Conservation (phyloP, 2,113 vertebrate genomes). For the Phalacrocorax brasilianus region DNA sequence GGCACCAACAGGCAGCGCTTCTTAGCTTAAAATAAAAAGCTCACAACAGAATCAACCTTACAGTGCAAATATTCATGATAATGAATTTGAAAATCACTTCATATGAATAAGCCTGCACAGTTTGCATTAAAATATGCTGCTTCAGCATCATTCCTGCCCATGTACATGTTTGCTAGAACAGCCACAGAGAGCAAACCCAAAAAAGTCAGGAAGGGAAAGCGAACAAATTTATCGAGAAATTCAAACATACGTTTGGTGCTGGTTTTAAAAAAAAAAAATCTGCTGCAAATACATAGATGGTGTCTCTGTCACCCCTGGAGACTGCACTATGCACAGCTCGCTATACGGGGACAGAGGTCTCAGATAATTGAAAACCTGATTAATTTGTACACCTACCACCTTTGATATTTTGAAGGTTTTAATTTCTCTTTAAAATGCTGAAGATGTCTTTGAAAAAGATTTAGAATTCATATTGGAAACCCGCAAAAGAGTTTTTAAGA, state of each 20-base stretch:
- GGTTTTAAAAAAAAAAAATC: neutral
- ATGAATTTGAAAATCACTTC: slow-evolving; percentile 54
- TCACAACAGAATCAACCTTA: slow-evolving; percentile 40
- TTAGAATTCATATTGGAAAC: neutral
- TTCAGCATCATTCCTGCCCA: slow-evolving; percentile 52
- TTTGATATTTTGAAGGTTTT: neutral
- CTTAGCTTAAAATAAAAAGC: slow-evolving; percentile 34
- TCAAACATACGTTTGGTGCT: slow-evolving; percentile 33
- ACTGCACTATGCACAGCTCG: neutral
- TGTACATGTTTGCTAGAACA: slow-evolving; percentile 32
- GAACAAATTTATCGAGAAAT: slow-evolving; percentile 51
- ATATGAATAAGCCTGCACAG: slow-evolving; percentile 16
- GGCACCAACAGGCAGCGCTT: neutral
- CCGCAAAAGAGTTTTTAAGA: slow-evolving; percentile 45
- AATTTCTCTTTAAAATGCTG: slow-evolving; percentile 2
- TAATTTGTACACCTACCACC: neutral
- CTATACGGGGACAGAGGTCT: neutral
- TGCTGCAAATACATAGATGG: neutral
- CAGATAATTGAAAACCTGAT: slow-evolving; percentile 30
- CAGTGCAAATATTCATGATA: slow-evolving; percentile 47
- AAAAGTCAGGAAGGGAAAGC: slow-evolving; percentile 39
- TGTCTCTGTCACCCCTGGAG: neutral
- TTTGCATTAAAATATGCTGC: slow-evolving; percentile 61
- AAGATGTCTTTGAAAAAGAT: slow-evolving; percentile 22
- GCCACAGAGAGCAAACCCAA: slow-evolving; percentile 28